Percentiles rank a stretch among this genome's conserved stretches.
These are phyloP conservation scores for Musca vetustissima DNA, from an alignment of 1,140 invertebrate genomes.

Conservation along the genomic window DNA sequence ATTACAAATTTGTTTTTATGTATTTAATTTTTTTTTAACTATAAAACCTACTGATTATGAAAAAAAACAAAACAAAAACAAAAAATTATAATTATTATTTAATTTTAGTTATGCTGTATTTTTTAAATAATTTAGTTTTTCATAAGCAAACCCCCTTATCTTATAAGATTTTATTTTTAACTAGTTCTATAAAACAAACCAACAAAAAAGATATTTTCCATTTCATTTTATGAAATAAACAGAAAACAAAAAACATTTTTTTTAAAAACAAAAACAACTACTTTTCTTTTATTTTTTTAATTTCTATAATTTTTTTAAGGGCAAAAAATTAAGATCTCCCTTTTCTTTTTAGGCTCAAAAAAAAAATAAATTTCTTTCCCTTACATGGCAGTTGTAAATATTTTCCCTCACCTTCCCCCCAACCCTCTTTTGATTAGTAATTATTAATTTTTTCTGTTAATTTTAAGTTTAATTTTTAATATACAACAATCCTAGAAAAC, in stretches of 20 bases:
- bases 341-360: no score
- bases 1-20: constrained; percentile 14
- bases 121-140: background rate
- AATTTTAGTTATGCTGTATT: constrained; percentile 13
- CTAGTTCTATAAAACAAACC: background rate
- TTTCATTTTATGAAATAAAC: background rate
- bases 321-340: no score
- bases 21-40: constrained; percentile 13
- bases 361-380: no score
- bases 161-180: constrained; percentile 8
- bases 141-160: no score
- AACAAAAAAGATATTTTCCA: background rate
- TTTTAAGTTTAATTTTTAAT: no score
- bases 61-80: no score
- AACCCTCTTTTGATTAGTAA: no score
- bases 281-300: background rate
- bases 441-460: no score
- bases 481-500: no score
- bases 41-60: no score
- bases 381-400: no score
- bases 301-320: background rate
- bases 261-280: constrained; percentile 1
- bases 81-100: constrained; percentile 12
- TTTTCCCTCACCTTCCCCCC: no score
- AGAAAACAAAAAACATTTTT: constrained; percentile 1